Evolutionary conservation across 92 coral and sea anemone genomes (phyloP), one percentile per base, ranked within the genome.

Genomic region (Plumapathes pennacea): DNA sequence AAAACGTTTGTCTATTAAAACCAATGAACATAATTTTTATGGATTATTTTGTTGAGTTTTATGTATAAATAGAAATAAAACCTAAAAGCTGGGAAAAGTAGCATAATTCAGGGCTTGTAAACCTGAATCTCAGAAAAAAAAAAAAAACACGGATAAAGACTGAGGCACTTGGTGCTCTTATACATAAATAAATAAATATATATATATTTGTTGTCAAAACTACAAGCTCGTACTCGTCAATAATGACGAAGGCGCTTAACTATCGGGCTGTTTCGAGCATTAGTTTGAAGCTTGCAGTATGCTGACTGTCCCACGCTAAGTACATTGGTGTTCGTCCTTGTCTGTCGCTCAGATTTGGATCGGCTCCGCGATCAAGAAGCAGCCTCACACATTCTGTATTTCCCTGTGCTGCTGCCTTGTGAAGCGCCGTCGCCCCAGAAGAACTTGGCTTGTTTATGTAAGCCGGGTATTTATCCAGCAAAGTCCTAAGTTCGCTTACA

Each of bases 371-470:
- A 29, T 65, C 68, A 0, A 82, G 19, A 11, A 82, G 50, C 29
- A 82, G 38, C 27, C 42, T 30, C 10, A 82, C 55, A 38, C 89
- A 50, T 37, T 75, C 83, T 12, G 32, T 23, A 43, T 76, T 50
- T 17, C 89, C 89, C 20, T 54, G 67, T 0, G 58, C 70, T 2
- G 89, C 83, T 0, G 89, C 89, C 30, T 82, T 82, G 58, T 82
- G 89, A 2, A 82, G 54, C 26, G 89, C 83, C 1, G 89, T 82
- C 33, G 74, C 83, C 2, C 89, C 89, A 10, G 89, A 82, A 8
- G 89, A 82, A 46, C 89, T 82, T 13, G 89, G 89, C 33, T 82
- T 82, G 56, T 82, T 82, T 5, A 82, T 43, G 42, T 82, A 76
- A 39, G 56, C 40, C 24, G 89, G 89, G 31, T 82, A 62, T 52